Evolutionary conservation across 2,113 vertebrate species (phyloP), one percentile per base, ranked within the genome.

Genomic region (Coptodon bakossiorum): DNA sequence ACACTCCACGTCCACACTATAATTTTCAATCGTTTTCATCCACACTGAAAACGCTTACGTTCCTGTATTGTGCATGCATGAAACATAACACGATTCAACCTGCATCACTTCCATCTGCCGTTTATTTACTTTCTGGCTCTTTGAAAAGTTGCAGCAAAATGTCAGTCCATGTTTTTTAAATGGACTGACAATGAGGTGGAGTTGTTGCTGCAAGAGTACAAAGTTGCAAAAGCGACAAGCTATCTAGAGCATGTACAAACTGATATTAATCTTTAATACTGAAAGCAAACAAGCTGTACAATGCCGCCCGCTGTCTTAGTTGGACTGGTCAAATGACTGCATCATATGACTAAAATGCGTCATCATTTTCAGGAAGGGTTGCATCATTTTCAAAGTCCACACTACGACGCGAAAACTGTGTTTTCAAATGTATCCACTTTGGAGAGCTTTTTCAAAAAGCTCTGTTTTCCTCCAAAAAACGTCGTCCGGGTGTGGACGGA

Each of bases 231-330:
- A n/a, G 50, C 2, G 9, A 53, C 19, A 0, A 53, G 50, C 50
- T 53, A n/a, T 53, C 50, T n/a, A n/a, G 9, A 53, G 19, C 9
- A 53, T 53, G 17, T 53, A 53, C 19, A 53, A 53, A 9, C 19
- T 53, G 50, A 53, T n/a, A 53, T 53, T 53, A 19, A 10, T 53
- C 50, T 53, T 53, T n/a, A 53, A 53, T n/a, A n/a, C 11, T 53
- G 52, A 53, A 22, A 53, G 52, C 52, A 22, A 53, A 53, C 52
- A 53, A 22, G 19, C 52, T 53, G 52, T 53, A 53, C 52, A 53
- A 52, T 2, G 19, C 19, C 5, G 2, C 5, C 50, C 0, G 1
- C 52, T 22, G 6, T 11, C 52, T 53, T n/a, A 53, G 52, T 53
- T 53, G 52, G 2, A 22, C 9, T 53, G 9, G 19, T 53, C 52